Base-by-base conservation (phyloP, 2,113 vertebrate genomes). In the Hymenochirus boettgeri region DNA sequence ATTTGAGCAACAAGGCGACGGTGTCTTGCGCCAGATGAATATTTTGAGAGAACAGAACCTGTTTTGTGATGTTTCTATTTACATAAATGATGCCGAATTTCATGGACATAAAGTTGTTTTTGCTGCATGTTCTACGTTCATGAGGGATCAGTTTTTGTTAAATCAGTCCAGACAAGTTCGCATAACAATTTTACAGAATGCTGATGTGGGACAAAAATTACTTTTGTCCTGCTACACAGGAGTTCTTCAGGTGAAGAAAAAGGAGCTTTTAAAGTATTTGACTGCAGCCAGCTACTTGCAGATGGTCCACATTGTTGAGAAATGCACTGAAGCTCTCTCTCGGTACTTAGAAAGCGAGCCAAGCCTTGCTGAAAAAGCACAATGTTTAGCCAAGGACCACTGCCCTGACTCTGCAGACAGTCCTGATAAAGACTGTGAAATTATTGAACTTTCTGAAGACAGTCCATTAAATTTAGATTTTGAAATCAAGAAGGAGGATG, bases 231-330 rank as follows among this genome's bases (percentile, higher is more conserved):
- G 89, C 31, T 91, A 91, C 55, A 91, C 87, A 0, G 89, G 89
- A 0, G 83, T 86, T n/a, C 73, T 91, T 53, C 87, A 91, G 63
- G 87, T 91, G 2, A 88, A 87, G 60, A 85, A 76, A 60, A 89
- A 89, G 69, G 89, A 91, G 70, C 83, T 91, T 62, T 62, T 91
- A 52, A 90, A 89, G 52, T 91, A 91, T 56, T 80, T 91, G 13
- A 91, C 86, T 0, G 89, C 88, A 0, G 89, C 89, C 0, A 91
- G 89, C 67, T 91, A 91, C 1, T 80, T 91, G 46, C 89, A 91
- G 70, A 91, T 91, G 89, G 88, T 90, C 47, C 89, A 91, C 66
- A 90, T 91, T 17, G 89, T 91, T 55, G 89, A 91, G 62, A 90
- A 88, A 55, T 91, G 89, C 50, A 90, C 88, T 0, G 87, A 90